phyloP scores from a whole-genome alignment of 2,888 invertebrate species.

The Plebejus anna region DNA sequence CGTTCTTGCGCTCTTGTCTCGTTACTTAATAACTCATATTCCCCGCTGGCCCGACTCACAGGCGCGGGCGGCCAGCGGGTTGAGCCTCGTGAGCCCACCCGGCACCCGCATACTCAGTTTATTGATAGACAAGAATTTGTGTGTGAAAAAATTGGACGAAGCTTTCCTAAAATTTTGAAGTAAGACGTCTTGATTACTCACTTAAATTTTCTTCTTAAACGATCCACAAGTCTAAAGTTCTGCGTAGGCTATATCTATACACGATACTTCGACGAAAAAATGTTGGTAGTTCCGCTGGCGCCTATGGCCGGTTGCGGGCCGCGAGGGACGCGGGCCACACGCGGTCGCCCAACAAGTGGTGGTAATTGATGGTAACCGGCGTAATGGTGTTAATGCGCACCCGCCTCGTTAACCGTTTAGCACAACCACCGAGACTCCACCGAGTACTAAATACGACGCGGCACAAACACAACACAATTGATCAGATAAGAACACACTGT shows the following conservation, averaged over 20 bases:
- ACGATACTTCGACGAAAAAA: neutral
- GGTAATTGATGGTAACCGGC: conserved; percentile 26
- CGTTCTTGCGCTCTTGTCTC: conserved; percentile 18
- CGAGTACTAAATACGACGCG: neutral
- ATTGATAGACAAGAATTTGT: neutral
- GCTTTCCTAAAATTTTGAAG: neutral
- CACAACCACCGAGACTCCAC: neutral
- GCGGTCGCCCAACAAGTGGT: conserved; percentile 16
- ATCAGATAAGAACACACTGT: neutral
- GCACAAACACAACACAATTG: neutral
- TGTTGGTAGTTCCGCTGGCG: neutral
- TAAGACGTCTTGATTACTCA: neutral
- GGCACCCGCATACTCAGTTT: neutral
- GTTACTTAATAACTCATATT: conserved; percentile 32
- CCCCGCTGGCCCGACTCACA: conserved; percentile 21
- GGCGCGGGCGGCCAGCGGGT: neutral
- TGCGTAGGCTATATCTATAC: neutral
- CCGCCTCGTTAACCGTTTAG: conserved; percentile 17
- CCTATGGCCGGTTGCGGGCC: neutral
- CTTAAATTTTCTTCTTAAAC: neutral
- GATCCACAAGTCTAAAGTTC: neutral
- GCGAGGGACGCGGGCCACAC: conserved; percentile 8
- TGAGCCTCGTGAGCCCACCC: neutral
- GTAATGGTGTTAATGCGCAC: conserved; percentile 18
- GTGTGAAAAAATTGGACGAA: neutral